Percentiles rank a stretch among this genome's conserved stretches.
phyloP scores from a whole-genome alignment of 2,113 vertebrate genomes.

The Ceuthmochares aereus region DNA sequence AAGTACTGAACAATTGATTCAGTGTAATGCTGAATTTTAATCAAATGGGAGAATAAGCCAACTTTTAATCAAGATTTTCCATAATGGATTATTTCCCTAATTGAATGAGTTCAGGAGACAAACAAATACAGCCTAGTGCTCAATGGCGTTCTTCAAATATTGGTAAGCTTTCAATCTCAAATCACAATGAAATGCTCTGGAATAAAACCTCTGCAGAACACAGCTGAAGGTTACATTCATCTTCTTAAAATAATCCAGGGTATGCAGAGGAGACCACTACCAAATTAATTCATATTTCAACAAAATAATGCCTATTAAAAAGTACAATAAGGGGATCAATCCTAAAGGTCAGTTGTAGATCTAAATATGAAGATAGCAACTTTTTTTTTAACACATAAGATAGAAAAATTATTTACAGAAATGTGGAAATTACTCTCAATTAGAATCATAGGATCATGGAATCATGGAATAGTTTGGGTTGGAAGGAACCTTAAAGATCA shows the following conservation, averaged over 20 bases:
- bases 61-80: conserved; percentile 78
- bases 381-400: background rate
- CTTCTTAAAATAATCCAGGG: conserved; percentile 51
- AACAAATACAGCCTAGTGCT: conserved; percentile 60
- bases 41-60: conserved; percentile 72
- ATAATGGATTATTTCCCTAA: conserved; percentile 77
- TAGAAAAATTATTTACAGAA: background rate
- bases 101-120: conserved; percentile 70
- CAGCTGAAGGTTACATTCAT: conserved; percentile 68
- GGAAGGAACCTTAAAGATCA: too few species aligned
- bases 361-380: background rate
- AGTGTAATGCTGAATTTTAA: conserved; percentile 73
- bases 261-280: background rate
- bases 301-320: conserved; percentile 34
- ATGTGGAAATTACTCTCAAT: background rate
- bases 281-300: conserved; percentile 53
- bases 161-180: conserved; percentile 74
- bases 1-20: conserved; percentile 74
- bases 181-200: conserved; percentile 8
- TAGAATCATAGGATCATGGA: too few species aligned
- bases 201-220: conserved; percentile 50
- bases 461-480: too few species aligned
- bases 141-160: conserved; percentile 72
- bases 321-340: background rate
- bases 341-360: conserved; percentile 11